Evolutionary conservation across 2,888 invertebrate genomes (phyloP), one percentile per base, ranked within the genome.

Genomic region (Julus scanicus): DNA sequence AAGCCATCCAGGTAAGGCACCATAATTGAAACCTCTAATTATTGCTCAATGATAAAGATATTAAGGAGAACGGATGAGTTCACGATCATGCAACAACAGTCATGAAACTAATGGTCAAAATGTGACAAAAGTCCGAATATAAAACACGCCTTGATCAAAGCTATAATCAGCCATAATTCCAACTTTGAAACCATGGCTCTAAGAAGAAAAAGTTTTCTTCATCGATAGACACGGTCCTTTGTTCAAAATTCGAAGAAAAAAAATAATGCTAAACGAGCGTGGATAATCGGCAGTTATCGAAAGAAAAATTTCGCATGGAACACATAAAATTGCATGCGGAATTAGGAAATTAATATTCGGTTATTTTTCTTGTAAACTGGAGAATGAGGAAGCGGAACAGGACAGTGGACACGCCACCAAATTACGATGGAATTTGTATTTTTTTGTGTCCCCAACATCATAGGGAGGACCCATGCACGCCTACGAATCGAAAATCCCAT

Each of bases 111-210:
- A 37, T 80, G 80, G 20, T 37, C 29, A 20, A 17, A 71, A 20
- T 5, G 71, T 11, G 80, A 80, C 80, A 37, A 80, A 80, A 80
- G 20, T 13, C 29, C 37, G 8, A 53, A 53, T 15, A 53, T 8
- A 44, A 71, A 71, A 71, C 8, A 71, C 71, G 71, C 80, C 80
- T 37, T 11, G 80, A 37, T 20, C 80, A 37, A 80, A 6, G 80
- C 80, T 80, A 80, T 80, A 80, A 80, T 80, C 80, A 80, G 80
- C 80, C 80, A 80, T 29, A 29, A 37, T 80, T 80, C n/a, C 37
- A 80, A 80, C 29, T 29, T 3, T 29, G 37, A 80, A 80, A 80
- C 3, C 8, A 15, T 63, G 3, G 71, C 29, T n/a, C 63, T 6
- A 5, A 6, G 44, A 53, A 17, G 20, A 63, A 63, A 80, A 80